A percentile compares a stretch with the other conserved stretches of the same genome.
Conservation (phyloP, 2,113 vertebrate species). For the Empidonax alnorum region DNA sequence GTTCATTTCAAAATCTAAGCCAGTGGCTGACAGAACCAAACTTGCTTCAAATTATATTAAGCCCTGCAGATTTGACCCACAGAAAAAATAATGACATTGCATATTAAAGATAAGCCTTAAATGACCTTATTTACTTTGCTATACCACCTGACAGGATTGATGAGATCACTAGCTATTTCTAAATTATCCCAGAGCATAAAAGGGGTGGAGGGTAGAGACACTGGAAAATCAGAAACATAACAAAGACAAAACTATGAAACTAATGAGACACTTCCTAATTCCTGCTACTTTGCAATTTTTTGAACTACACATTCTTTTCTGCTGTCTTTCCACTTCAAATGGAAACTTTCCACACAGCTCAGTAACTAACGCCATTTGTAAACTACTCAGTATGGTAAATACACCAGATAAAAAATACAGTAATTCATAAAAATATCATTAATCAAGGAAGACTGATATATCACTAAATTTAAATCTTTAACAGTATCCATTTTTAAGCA, state of each 20-base stretch:
- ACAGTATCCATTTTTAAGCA: background rate
- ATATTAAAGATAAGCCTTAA: conserved; percentile 42
- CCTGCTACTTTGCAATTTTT: background rate
- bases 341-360: background rate
- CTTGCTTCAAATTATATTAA: conserved; percentile 17
- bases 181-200: background rate
- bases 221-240: background rate
- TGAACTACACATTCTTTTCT: background rate
- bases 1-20: conserved; percentile 9
- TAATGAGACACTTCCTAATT: background rate
- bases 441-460: background rate
- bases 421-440: background rate
- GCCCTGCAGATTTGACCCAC: background rate
- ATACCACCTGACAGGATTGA: background rate
- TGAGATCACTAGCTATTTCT: conserved; percentile 33
- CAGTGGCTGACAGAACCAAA: background rate
- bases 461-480: background rate
- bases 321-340: background rate
- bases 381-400: background rate
- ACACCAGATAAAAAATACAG: background rate
- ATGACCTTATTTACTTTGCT: conserved; percentile 34
- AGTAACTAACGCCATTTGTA: background rate
- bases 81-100: conserved; percentile 12
- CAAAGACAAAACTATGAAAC: background rate
- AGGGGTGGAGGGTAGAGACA: background rate